Base-by-base conservation (phyloP, 2,888 invertebrate species). In the Tenodera sinensis region DNA sequence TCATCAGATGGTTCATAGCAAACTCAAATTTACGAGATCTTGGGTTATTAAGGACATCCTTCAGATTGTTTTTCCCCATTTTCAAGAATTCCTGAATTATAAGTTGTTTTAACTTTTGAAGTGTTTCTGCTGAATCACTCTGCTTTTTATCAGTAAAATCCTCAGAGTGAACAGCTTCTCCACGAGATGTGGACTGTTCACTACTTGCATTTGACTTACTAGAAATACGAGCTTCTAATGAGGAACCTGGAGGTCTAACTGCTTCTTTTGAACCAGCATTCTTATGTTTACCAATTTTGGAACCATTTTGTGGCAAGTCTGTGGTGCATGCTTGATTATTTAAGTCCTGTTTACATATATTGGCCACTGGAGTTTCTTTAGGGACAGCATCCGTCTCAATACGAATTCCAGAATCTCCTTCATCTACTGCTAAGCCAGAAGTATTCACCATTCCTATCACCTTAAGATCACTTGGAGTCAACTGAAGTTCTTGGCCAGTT, bases 1-100 rank as follows among this genome's bases (percentile, higher is more conserved):
- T 91, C 88, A 91, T 90, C 84, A 91, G 83, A 30, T 90, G 89
- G n/a, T 90, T 89, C 89, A 91, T 89, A 47, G 90, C 90, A 86
- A 90, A 89, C 83, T 91, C 90, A 86, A 90, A 89, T 81, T 89
- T 89, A 0, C 90, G 90, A 83, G 89, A 90, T 81, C 89, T 88
- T 25, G 91, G 91, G 30, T 91, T 90, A 85, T 90, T 89, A 28
- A 91, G 89, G 25, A 91, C 28, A 81, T 90, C 91, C 84, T 90
- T 90, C 25, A 91, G 85, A 86, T 90, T 90, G 34, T 87, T 90
- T 27, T 89, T 88, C 28, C 88, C 89, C 88, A 91, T 89, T 15
- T 89, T 88, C 15, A 91, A 87, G 15, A 91, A 84, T 47, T 91
- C 85, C 28, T 90, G 89, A 28, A 91, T 89, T 12, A 90, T 89